Evolutionary conservation across 2,888 invertebrate genomes (phyloP), one percentile per base, ranked within the genome.

Genomic region (Chydorus sphaericus): DNA sequence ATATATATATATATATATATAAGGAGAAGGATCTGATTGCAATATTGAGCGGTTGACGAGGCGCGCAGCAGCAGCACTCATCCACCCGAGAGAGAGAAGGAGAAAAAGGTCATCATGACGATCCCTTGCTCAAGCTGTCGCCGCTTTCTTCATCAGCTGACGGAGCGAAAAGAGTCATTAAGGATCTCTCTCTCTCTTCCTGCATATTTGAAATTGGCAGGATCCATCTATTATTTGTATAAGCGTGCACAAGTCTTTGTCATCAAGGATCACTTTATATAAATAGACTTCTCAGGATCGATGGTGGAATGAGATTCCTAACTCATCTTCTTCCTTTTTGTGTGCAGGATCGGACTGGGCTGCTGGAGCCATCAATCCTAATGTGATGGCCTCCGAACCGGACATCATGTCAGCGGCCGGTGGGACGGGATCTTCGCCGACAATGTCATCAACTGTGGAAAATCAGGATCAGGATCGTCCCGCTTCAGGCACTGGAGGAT

Each of bases 401-500:
- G n/a, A n/a, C n/a, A n/a, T n/a, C n/a, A n/a, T n/a, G n/a, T n/a
- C n/a, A n/a, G n/a, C n/a, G n/a, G n/a, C n/a, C n/a, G n/a, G n/a
- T n/a, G n/a, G n/a, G 20, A 44, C 44, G 44, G 44, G 44, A 10
- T 33, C 33, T 8, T 33, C 33, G 33, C 14, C 33, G 33, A 14
- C 14, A 14, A 14, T 33, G 8, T 10, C 8, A 10, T 8, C 8
- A 33, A 33, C 14, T 8, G 14, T 10, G 14, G 28, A n/a, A 23
- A 44, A 23, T n/a, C 14, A 23, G 11, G 28, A 26, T n/a, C 14
- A 14, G 5, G 38, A 14, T 10, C 26, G 44, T 10, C 14, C 26
- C 23, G 16, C 67, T 77, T 1, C 75, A 76, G 61, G 76, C 39
- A 75, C 76, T 7, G 75, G 75, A 1, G 71, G 75, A 48, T 77